Evolutionary conservation across 2,797 vertebrate species (phyloP).

Genomic region (Coendou prehensilis): DNA sequence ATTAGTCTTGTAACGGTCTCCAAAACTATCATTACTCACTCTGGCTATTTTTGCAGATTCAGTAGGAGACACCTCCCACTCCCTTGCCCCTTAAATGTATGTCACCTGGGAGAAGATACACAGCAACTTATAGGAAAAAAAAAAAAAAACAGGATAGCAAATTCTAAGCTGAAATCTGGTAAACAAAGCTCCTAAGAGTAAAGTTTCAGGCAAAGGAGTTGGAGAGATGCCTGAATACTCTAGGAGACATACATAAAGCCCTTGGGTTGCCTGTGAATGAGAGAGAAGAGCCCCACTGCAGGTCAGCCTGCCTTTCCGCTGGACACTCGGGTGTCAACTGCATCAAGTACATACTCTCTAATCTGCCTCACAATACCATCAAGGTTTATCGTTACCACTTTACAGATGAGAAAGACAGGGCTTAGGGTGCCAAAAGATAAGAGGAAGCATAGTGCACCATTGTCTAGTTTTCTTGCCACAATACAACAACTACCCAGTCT

Average conservation of each 20-base stretch:
- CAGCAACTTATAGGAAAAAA: not conserved
- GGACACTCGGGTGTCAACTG: not conserved
- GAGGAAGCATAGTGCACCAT: not conserved
- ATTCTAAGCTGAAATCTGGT: not conserved
- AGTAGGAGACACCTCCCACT: not conserved
- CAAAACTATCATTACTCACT: rapidly evolving
- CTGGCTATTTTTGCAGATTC: not conserved
- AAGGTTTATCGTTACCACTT: not conserved
- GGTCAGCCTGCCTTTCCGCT: not conserved
- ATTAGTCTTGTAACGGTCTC: rapidly evolving
- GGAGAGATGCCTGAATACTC: not conserved
- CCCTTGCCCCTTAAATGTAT: not conserved
- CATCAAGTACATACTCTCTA: rapidly evolving
- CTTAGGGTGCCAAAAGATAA: not conserved
- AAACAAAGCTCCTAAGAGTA: not conserved
- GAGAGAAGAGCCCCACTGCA: too few relatives aligned
- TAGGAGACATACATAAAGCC: not conserved
- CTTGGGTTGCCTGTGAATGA: rapidly evolving
- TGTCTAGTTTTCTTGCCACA: not conserved
- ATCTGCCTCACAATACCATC: too few relatives aligned
- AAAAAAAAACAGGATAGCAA: not conserved
- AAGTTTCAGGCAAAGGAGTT: not conserved
- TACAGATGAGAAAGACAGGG: not conserved
- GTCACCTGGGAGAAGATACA: not conserved
- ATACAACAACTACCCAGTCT: not conserved